Evolutionary conservation across 2,113 vertebrate genomes (phyloP).

Genomic region (Menidia beryllina): DNA sequence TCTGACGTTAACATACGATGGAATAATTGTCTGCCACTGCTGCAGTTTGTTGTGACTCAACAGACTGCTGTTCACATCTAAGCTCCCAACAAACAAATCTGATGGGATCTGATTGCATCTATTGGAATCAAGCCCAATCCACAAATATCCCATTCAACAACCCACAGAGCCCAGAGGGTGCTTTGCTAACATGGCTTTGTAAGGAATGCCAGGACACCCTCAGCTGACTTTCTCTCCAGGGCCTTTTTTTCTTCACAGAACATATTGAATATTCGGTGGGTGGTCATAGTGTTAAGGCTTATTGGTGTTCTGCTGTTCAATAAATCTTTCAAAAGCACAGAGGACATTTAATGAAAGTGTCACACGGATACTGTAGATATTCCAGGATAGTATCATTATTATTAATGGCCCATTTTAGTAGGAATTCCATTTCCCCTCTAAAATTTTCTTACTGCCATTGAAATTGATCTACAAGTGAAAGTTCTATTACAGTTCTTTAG

Average conservation of each 20-base stretch:
- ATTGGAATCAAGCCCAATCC: background rate
- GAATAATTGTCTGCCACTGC: background rate
- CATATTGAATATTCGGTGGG: background rate
- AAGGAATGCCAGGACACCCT: background rate
- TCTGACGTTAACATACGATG: too few species aligned
- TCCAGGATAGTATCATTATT: constrained; percentile 76
- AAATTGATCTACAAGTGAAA: constrained; percentile 77
- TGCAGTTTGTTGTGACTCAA: background rate
- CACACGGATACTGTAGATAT: constrained; percentile 71
- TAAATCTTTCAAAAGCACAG: constrained; percentile 68
- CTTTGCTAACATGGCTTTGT: background rate
- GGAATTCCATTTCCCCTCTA: constrained; percentile 73
- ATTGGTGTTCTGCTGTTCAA: constrained; percentile 49
- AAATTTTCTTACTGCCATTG: constrained; percentile 59
- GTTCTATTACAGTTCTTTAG: constrained; percentile 57
- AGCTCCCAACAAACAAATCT: background rate
- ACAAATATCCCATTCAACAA: background rate
- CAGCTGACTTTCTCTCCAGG: too few species aligned
- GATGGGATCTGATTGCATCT: background rate
- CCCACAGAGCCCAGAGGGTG: background rate
- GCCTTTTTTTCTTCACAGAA: background rate
- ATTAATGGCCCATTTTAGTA: constrained; percentile 75
- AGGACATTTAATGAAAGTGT: constrained; percentile 76
- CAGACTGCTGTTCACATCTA: background rate
- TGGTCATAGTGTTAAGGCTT: background rate